Evolutionary conservation across 2,797 vertebrate genomes (phyloP).

Genomic region (Sebastes cheni): DNA sequence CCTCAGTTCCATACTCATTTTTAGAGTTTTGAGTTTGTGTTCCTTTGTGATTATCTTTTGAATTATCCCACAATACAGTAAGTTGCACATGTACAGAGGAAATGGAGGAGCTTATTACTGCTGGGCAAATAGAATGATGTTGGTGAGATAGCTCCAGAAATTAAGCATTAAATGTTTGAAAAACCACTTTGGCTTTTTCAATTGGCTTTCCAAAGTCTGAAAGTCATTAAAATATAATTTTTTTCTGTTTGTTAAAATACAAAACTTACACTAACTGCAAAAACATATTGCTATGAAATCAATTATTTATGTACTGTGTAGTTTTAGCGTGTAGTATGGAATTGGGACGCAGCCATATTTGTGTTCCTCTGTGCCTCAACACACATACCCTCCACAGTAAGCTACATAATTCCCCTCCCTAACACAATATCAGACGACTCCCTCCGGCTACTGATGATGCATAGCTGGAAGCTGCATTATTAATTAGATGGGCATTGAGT

Average conservation of each 20-base stretch:
- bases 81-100: background rate
- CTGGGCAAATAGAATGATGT: background rate
- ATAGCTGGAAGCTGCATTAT: conserved; percentile 60
- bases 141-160: background rate
- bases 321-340: background rate
- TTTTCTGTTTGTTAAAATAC: background rate
- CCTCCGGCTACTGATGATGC: conserved; percentile 44
- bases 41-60: background rate
- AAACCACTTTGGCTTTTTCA: background rate
- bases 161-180: background rate
- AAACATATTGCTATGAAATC: background rate
- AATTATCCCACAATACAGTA: background rate
- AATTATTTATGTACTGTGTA: background rate
- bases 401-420: conserved; percentile 9
- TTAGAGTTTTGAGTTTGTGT: background rate
- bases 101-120: background rate
- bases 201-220: background rate
- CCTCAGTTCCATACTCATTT: background rate
- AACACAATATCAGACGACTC: conserved; percentile 25
- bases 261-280: background rate
- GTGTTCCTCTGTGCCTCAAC: conserved; percentile 1
- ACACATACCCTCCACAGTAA: conserved; percentile 1
- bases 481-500: conserved; percentile 53
- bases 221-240: background rate
- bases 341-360: background rate